Evolutionary conservation across 2,888 invertebrate species (phyloP), one percentile per base, ranked within the genome.

Genomic region (Chrysotoxum bicinctum): DNA sequence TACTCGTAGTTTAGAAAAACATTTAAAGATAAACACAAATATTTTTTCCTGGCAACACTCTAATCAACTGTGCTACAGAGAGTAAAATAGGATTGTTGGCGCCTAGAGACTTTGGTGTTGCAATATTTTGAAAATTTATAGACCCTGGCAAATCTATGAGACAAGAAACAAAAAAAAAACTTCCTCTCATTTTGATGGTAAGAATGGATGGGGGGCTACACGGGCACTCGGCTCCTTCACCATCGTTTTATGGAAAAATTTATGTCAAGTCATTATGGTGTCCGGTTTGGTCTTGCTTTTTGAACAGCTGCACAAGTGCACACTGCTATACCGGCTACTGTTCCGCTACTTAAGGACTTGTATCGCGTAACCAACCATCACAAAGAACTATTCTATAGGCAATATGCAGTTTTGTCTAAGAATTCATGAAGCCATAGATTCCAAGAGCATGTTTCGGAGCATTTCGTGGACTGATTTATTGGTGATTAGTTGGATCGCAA

Each of bases 201-300:
- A 14, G 1, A 9, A 4, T 50, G 68, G 5, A 16, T 10, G 10
- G 19, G 12, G 48, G 14, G 7, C 3, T 48, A 48, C 4, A 23
- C 21, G 50, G 23, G 50, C 1, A 8, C 56, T 16, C 21, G 4
- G 12, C 60, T 40, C 9, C 40, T 6, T 2, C 32, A n/a, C 37
- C 8, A 23, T 75, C 75, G 74, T 84, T 84, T 80, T 75, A 40
- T 68, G 72, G 73, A 77, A 66, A 62, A 81, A 85, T 81, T 81
- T 85, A 85, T 85, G 77, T 81, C 76, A 85, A 85, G 85, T 85
- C 85, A 77, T 85, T 85, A 85, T 73, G 77, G 52, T 68, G 81
- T 80, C 76, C 84, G 48, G 80, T 73, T 76, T 45, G 79, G 78
- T 68, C 40, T 48, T 68, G 78, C 48, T 52, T 62, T 73, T 81